Percentiles rank a stretch among this genome's conserved stretches.
Evolutionary conservation across 2,888 invertebrate species (phyloP).

Genomic region (Tetheella fluctuosa): DNA sequence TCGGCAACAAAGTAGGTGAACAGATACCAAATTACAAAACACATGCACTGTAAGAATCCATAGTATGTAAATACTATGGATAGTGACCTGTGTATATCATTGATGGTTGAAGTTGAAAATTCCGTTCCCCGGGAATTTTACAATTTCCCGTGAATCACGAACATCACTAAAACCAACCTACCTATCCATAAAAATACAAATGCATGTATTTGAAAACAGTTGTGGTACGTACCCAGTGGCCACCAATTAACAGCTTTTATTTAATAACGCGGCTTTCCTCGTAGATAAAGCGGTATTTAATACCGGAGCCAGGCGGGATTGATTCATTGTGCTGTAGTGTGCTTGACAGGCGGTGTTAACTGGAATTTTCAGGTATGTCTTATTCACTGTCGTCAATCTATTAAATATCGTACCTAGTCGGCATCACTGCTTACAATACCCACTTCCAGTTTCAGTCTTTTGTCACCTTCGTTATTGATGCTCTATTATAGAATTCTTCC

Average conservation of each 20-base stretch:
- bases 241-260: slow-evolving; percentile 60
- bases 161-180: slow-evolving; percentile 13
- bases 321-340: slow-evolving; percentile 8
- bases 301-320: slow-evolving; percentile 26
- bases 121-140: not conserved
- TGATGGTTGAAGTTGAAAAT: too few relatives aligned
- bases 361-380: not conserved
- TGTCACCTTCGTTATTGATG: too few relatives aligned
- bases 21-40: too few relatives aligned
- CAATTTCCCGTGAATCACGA: not conserved
- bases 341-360: not conserved
- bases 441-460: too few relatives aligned
- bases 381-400: not conserved
- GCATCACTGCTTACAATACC: too few relatives aligned
- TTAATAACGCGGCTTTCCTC: slow-evolving; percentile 72
- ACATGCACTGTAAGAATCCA: too few relatives aligned
- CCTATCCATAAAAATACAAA: slow-evolving; percentile 11
- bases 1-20: too few relatives aligned
- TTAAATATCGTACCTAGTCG: not conserved
- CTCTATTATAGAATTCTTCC: too few relatives aligned
- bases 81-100: too few relatives aligned
- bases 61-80: too few relatives aligned
- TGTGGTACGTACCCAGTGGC: slow-evolving; percentile 21
- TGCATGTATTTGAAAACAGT: slow-evolving; percentile 25
- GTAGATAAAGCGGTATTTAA: slow-evolving; percentile 71